A percentile compares a stretch with the other conserved stretches of the same genome.
Evolutionary conservation across 2,113 vertebrate species (phyloP).

Genomic region (Calyptomena viridis): DNA sequence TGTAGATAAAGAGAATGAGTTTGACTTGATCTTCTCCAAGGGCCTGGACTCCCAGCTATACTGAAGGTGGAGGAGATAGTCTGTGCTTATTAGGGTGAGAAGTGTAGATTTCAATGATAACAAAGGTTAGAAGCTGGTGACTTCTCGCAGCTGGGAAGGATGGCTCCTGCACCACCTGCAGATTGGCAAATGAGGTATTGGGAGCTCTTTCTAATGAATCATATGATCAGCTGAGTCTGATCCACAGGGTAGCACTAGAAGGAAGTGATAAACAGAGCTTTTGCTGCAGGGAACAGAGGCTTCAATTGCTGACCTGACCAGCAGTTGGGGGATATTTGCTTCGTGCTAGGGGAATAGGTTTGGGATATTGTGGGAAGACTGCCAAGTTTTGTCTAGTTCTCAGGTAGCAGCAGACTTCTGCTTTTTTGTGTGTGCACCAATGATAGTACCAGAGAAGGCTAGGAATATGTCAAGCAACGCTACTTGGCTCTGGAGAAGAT

Average conservation of each 20-base stretch:
- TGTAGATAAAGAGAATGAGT: neutral
- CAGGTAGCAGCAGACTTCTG: neutral
- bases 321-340: neutral
- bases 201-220: neutral
- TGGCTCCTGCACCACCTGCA: neutral
- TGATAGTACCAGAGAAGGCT: neutral
- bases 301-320: neutral
- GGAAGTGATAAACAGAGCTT: neutral
- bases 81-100: neutral
- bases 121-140: neutral
- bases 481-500: neutral
- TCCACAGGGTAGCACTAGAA: neutral
- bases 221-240: neutral
- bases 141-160: neutral
- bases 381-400: neutral
- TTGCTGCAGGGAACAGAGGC: neutral
- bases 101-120: neutral
- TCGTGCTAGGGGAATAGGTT: neutral
- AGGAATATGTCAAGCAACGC: neutral
- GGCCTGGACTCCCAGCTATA: accelerated
- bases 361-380: neutral
- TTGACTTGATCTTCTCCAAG: neutral
- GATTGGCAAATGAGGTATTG: neutral
- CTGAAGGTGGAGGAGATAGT: neutral
- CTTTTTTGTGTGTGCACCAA: neutral